Conservation (phyloP, 1,140 invertebrate genomes). For the Nasonia giraulti region DNA sequence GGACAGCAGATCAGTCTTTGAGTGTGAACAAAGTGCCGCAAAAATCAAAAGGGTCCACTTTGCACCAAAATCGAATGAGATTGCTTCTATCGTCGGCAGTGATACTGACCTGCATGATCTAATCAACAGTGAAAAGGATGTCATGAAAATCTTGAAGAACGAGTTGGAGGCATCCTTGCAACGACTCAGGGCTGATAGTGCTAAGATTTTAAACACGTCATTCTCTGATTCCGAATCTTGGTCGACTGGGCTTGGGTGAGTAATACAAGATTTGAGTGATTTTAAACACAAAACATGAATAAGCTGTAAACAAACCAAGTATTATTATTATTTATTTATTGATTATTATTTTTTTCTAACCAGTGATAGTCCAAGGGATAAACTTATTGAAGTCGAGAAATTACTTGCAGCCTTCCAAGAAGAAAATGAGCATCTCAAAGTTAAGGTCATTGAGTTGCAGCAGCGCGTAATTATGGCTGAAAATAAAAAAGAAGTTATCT, state of each 20-base stretch:
- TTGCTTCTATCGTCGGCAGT: conserved; percentile 78
- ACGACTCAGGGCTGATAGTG: conserved; percentile 80
- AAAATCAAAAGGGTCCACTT: conserved; percentile 79
- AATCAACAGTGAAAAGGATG: conserved; percentile 71
- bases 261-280: background rate
- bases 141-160: conserved; percentile 77
- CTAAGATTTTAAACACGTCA: conserved; percentile 79
- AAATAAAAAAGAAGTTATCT: conserved; percentile 78
- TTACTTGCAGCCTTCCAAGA: conserved; percentile 73
- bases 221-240: conserved; percentile 59
- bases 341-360: background rate
- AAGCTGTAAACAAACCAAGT: background rate
- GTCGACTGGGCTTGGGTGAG: conserved; percentile 42
- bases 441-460: conserved; percentile 76
- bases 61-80: conserved; percentile 79
- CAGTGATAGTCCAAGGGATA: conserved; percentile 66
- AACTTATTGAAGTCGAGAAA: conserved; percentile 72
- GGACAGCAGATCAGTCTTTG: conserved; percentile 5
- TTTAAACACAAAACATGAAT: background rate
- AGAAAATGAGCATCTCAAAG: conserved; percentile 76
- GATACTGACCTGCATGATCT: conserved; percentile 67
- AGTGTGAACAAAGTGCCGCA: conserved; percentile 36
- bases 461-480: conserved; percentile 71
- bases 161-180: conserved; percentile 80
- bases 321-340: background rate